Percentiles rank a stretch among this genome's conserved stretches.
These are phyloP conservation scores for Carlito syrichta DNA, from an alignment of 2,113 vertebrate species.

Conservation along the genomic window DNA sequence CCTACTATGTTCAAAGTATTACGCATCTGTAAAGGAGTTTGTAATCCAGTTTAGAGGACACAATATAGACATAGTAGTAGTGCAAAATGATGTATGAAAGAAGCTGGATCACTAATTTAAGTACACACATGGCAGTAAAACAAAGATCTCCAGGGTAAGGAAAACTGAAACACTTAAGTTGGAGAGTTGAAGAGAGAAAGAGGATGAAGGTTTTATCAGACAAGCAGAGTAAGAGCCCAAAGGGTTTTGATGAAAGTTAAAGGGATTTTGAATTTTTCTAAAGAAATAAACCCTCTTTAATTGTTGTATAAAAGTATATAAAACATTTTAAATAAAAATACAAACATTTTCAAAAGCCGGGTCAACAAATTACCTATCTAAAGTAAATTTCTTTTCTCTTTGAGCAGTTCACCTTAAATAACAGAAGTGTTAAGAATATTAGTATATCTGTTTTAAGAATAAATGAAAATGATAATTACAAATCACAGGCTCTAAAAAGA, in stretches of 20 bases:
- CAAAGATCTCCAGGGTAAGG: neutral
- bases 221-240: neutral
- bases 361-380: neutral
- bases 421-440: neutral
- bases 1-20: neutral
- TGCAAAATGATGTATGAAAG: neutral
- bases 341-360: neutral
- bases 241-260: neutral
- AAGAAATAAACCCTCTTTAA: neutral
- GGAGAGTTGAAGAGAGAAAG: neutral
- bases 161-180: neutral
- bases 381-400: neutral
- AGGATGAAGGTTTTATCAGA: neutral
- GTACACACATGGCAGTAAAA: neutral
- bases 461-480: neutral
- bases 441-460: neutral
- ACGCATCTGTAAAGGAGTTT: neutral
- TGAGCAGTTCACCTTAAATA: neutral
- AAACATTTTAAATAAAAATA: neutral
- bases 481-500: neutral
- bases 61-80: slow-evolving; percentile 79
- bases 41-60: neutral
- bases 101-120: neutral
- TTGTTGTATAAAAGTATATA: neutral
- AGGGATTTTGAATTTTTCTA: neutral